phyloP scores from a whole-genome alignment of 2,113 vertebrate species.

The Clupea harengus region DNA sequence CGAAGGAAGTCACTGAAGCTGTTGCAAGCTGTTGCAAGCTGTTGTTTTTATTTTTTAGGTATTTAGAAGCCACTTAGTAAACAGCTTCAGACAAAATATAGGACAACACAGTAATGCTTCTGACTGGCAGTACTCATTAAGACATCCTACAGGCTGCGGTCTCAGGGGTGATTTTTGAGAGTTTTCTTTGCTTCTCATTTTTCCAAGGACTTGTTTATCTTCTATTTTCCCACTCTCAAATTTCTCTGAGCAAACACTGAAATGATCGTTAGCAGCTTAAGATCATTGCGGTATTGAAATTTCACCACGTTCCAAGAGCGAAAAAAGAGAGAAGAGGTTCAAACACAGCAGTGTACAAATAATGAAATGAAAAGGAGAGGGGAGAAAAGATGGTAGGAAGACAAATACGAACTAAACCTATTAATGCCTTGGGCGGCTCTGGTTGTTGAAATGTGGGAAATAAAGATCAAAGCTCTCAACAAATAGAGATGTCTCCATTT shows the following conservation, averaged over 20 bases:
- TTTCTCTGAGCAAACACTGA: not conserved
- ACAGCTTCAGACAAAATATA: not conserved
- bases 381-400: slow-evolving; percentile 18
- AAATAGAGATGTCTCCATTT: slow-evolving; percentile 50
- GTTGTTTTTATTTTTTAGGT: not conserved
- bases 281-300: not conserved
- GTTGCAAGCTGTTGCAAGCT: not conserved
- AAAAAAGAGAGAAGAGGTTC: not conserved
- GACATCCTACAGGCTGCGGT: not conserved
- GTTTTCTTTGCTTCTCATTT: not conserved
- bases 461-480: slow-evolving; percentile 55
- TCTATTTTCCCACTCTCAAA: not conserved
- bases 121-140: not conserved
- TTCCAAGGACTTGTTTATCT: not conserved
- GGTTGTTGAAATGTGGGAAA: slow-evolving; percentile 41
- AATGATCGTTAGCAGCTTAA: not conserved
- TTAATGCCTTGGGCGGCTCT: slow-evolving; percentile 53
- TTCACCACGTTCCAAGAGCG: not conserved
- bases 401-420: slow-evolving; percentile 57
- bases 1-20: not conserved
- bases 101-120: not conserved
- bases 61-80: not conserved
- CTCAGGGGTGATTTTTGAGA: not conserved
- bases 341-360: slow-evolving; percentile 26
- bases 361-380: not conserved